These are phyloP conservation scores for Rhagoletis zephyria DNA, from an alignment of 1,140 invertebrate genomes.

Conservation along the genomic window DNA sequence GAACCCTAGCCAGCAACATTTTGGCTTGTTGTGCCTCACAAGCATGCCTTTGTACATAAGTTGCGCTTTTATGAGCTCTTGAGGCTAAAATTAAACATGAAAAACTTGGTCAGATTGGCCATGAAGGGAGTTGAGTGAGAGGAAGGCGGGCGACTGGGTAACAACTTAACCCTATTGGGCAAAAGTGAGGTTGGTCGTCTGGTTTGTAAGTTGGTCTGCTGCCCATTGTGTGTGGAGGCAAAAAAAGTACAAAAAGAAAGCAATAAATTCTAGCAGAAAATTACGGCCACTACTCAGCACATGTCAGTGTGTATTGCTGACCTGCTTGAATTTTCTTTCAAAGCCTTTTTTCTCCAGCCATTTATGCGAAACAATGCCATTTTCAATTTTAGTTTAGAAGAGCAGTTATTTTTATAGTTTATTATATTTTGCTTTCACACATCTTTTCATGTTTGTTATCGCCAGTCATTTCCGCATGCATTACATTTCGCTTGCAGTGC, in stretches of 20 bases:
- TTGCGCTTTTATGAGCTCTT: conserved; percentile 15
- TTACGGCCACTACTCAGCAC: background rate
- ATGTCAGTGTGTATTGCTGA: background rate
- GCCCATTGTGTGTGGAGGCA: background rate
- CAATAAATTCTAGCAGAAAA: background rate
- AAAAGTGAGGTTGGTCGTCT: no score
- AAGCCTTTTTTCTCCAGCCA: no score
- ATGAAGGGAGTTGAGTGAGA: background rate
- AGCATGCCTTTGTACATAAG: background rate
- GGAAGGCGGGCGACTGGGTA: background rate
- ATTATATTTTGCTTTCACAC: background rate
- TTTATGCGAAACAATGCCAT: background rate
- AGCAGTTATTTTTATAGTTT: no score
- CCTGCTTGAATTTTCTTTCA: background rate
- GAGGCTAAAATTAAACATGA: conserved; percentile 14
- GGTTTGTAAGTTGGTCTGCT: background rate
- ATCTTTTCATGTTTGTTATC: conserved; percentile 25
- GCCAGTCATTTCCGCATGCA: conserved; percentile 11
- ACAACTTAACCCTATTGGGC: no score
- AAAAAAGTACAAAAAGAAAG: background rate
- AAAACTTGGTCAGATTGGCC: background rate
- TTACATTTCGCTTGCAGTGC: conserved; percentile 44
- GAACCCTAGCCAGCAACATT: background rate
- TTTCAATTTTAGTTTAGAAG: background rate
- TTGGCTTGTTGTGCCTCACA: background rate